Base-by-base conservation (phyloP, 1,140 invertebrate genomes). In the Neodiprion fabricii region DNA sequence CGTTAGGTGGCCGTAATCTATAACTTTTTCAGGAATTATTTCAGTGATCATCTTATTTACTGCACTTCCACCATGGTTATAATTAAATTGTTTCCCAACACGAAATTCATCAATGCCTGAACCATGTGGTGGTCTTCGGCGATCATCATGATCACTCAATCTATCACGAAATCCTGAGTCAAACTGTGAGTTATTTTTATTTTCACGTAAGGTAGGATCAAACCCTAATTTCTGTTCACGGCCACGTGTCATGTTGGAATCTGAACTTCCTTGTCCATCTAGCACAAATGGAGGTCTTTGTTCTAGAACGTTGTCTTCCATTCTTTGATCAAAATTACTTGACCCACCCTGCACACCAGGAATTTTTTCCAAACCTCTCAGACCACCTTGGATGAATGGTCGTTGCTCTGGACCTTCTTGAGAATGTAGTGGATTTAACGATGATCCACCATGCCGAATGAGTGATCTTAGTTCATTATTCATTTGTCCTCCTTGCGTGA, bases 1-100 rank as follows among this genome's bases (percentile, higher is more conserved):
- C 4, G 66, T 72, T 8, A 49, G 77, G 79, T 94, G 93, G 21
- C 91, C 91, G 86, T 95, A 95, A 86, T 95, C 93, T 67, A 95
- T 91, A 40, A 94, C 90, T 76, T 92, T 91, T n/a, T 90, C 88
- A 5, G 86, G 84, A 21, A 81, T 23, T 14, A 83, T 79, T 7
- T 86, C 84, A 5, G 72, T 28, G 10, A 82, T 77, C 48, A 77
- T 78, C 47, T 81, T 78, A n/a, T 84, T 78, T 28, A 74, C 72
- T 1, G 71, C n/a, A 73, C 71, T 70, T 48, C 78, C 82, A 8
- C 84, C 85, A 69, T 89, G 87, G 79, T 89, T 88, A 71, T 89
- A 89, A 82, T 89, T 88, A 48, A 87, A 89, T 68, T 89, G 87
- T 61, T 83, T 87, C 12, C 81, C 79, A 9, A 81, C 82, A 21